phyloP scores from a whole-genome alignment of 1,140 invertebrate genomes.

The Phortica variegata region DNA sequence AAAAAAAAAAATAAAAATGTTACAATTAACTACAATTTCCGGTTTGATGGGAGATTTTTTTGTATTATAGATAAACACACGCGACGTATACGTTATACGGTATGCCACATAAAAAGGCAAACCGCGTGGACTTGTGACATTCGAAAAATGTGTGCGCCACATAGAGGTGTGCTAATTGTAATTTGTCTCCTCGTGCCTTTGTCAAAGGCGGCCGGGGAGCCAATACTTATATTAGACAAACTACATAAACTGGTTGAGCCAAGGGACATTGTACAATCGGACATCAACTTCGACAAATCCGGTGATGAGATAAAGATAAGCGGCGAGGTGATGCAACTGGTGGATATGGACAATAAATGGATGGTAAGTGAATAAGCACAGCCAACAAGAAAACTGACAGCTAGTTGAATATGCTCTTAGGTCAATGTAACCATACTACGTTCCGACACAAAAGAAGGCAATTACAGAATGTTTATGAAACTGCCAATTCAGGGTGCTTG shows the following conservation, averaged over 20 bases:
- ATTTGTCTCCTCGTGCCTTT: no score
- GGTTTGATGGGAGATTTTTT: no score
- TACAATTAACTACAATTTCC: no score
- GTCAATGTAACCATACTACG: constrained; percentile 13
- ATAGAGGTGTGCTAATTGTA: background rate
- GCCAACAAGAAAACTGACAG: background rate
- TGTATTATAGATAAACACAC: no score
- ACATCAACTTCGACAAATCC: constrained; percentile 14
- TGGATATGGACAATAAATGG: constrained; percentile 33
- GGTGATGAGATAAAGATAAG: constrained; percentile 12
- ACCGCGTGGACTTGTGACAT: no score
- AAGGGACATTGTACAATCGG: constrained; percentile 8
- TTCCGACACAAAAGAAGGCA: constrained; percentile 1
- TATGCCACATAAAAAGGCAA: no score
- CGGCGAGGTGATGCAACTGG: constrained; percentile 22
- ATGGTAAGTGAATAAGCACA: constrained; percentile 14
- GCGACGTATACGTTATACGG: no score
- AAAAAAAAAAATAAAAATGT: constrained; percentile 13
- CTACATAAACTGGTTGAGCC: constrained; percentile 25
- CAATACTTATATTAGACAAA: constrained; percentile 14
- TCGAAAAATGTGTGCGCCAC: constrained; percentile 3
- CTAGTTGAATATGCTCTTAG: constrained; percentile 5
- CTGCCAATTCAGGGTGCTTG: constrained; percentile 17
- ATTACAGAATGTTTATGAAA: constrained; percentile 8
- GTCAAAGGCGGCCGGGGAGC: constrained; percentile 2